Conservation (phyloP, 1,140 invertebrate species). For the Heliothis virescens region DNA sequence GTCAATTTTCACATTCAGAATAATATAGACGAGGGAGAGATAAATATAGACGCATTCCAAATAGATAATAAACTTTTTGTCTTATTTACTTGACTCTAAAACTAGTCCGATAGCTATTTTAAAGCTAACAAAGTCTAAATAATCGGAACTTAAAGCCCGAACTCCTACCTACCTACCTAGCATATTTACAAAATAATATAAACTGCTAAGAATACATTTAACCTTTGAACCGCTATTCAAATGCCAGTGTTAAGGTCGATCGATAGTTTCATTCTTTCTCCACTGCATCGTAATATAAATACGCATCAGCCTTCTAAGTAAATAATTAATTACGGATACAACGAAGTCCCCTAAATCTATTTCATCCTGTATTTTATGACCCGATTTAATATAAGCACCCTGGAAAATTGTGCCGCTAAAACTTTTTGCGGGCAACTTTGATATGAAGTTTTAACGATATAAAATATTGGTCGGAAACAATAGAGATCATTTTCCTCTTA, state of each 20-base stretch:
- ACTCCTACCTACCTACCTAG: neutral
- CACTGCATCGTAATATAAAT: slow-evolving; percentile 28
- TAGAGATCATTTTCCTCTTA: slow-evolving; percentile 13
- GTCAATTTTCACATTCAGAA: no score
- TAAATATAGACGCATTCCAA: no score
- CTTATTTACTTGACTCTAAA: no score
- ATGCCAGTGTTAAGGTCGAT: slow-evolving; percentile 70
- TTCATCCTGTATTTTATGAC: neutral
- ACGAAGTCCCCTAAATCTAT: neutral
- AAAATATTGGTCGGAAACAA: slow-evolving; percentile 19
- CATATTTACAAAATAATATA: neutral
- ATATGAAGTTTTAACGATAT: slow-evolving; percentile 37
- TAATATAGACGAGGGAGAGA: no score
- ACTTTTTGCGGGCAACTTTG: neutral
- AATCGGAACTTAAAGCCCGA: no score
- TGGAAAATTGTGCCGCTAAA: slow-evolving; percentile 7
- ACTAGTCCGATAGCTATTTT: neutral
- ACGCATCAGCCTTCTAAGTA: slow-evolving; percentile 7
- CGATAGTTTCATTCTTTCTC: slow-evolving; percentile 50
- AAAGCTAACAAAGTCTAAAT: neutral
- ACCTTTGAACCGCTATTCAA: slow-evolving; percentile 60
- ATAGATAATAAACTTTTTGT: no score
- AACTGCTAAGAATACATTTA: neutral
- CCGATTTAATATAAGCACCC: slow-evolving; percentile 20
- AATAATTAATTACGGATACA: neutral